A percentile compares a stretch with the other conserved stretches of the same genome.
These are phyloP conservation scores for Conchocele bisecta DNA, from an alignment of 2,888 invertebrate genomes.

Conservation along the genomic window DNA sequence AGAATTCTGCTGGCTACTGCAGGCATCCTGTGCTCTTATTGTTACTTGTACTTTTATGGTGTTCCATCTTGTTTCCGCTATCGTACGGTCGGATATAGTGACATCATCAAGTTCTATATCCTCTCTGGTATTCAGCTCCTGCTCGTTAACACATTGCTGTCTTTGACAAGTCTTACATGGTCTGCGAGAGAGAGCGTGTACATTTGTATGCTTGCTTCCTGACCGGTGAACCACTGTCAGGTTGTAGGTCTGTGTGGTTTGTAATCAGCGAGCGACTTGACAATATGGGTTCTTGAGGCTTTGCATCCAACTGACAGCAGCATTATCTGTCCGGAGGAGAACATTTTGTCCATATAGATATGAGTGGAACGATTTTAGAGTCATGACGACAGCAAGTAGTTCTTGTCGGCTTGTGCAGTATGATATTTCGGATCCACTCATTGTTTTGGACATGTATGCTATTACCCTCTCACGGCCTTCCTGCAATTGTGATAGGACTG, in stretches of 20 bases:
- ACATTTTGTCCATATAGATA: conserved; percentile 45
- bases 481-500: conserved; percentile 20
- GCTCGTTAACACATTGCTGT: neutral
- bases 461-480: conserved; percentile 23
- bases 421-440: conserved; percentile 23
- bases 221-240: conserved; percentile 26
- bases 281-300: conserved; percentile 24
- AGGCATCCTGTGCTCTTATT: neutral
- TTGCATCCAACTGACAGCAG: conserved; percentile 40
- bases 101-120: too few relatives aligned
- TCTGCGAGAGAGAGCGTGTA: conserved; percentile 22
- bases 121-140: neutral
- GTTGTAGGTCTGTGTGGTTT: conserved; percentile 26
- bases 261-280: conserved; percentile 35
- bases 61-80: too few relatives aligned
- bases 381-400: conserved; percentile 23
- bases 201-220: conserved; percentile 31
- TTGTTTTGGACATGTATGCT: conserved; percentile 28
- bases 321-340: conserved; percentile 40
- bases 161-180: neutral
- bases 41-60: too few relatives aligned
- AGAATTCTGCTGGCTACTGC: neutral
- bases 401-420: conserved; percentile 33
- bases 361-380: conserved; percentile 19
- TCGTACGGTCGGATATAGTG: too few relatives aligned